These are phyloP conservation scores for Parasteatoda tepidariorum DNA, from an alignment of 1,140 invertebrate genomes.

Conservation along the genomic window DNA sequence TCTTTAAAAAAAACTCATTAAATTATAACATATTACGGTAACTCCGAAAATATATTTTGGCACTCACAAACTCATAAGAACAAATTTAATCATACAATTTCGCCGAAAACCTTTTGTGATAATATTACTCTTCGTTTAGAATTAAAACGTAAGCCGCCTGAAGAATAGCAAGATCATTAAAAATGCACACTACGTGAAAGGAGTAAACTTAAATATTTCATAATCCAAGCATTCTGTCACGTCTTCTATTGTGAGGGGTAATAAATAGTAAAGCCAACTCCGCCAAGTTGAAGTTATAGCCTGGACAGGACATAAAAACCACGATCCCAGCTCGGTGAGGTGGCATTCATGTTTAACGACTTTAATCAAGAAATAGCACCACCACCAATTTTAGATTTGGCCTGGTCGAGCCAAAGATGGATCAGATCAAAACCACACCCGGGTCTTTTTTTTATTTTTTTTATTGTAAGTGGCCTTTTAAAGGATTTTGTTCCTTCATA, in stretches of 20 bases:
- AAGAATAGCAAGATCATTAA: too few species aligned
- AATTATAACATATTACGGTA: too few species aligned
- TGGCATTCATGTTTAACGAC: slow-evolving; percentile 27
- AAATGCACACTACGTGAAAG: background rate
- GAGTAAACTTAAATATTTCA: background rate
- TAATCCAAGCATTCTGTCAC: background rate
- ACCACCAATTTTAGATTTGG: slow-evolving; percentile 2
- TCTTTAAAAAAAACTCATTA: too few species aligned
- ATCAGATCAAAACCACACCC: background rate
- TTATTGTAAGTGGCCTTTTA: background rate
- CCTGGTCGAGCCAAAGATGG: background rate
- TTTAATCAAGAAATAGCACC: slow-evolving; percentile 18
- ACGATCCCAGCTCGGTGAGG: background rate
- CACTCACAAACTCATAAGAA: too few species aligned
- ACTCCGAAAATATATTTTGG: too few species aligned
- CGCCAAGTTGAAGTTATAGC: background rate
- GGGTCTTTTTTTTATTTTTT: too few species aligned
- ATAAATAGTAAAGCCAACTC: background rate
- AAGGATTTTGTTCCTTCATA: too few species aligned
- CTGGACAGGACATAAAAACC: background rate
- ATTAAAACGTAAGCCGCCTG: too few species aligned
- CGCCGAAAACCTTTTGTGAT: too few species aligned
- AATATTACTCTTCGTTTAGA: too few species aligned
- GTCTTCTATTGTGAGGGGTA: background rate
- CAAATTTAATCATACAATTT: too few species aligned